phyloP scores from a whole-genome alignment of 2,888 invertebrate species.

The Nudaria mundana region DNA sequence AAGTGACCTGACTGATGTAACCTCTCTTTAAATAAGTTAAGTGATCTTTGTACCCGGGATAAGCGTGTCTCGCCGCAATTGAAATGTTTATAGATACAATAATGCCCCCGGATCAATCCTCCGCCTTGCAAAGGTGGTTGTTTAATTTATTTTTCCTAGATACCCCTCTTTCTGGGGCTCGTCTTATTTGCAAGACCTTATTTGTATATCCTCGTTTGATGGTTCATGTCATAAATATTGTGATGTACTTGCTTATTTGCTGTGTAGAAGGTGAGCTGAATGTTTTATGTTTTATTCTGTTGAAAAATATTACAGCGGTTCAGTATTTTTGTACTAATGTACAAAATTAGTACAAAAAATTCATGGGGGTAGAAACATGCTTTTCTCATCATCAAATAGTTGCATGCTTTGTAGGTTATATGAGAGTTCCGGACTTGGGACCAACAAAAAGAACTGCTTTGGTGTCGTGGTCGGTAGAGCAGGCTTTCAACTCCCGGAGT shows the following conservation, averaged over 20 bases:
- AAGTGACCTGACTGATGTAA: too few relatives aligned
- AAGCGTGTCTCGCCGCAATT: slow-evolving; percentile 54
- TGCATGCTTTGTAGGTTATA: too few relatives aligned
- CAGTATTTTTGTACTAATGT: slow-evolving; percentile 2
- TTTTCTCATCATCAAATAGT: too few relatives aligned
- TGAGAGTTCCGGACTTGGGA: too few relatives aligned
- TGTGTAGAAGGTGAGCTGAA: not conserved
- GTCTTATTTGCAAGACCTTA: slow-evolving; percentile 35
- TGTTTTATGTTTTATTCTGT: too few relatives aligned
- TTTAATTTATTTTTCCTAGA: slow-evolving; percentile 70
- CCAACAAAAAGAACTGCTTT: too few relatives aligned
- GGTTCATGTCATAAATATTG: slow-evolving; percentile 26
- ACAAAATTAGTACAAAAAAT: too few relatives aligned
- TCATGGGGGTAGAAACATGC: too few relatives aligned
- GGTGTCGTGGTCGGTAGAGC: too few relatives aligned
- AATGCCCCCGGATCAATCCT: slow-evolving; percentile 70
- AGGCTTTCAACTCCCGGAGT: too few relatives aligned
- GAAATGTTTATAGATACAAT: slow-evolving; percentile 77
- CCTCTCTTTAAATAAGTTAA: slow-evolving; percentile 8
- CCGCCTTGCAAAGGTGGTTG: slow-evolving; percentile 44
- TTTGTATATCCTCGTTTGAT: slow-evolving; percentile 27
- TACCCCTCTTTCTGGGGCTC: slow-evolving; percentile 24
- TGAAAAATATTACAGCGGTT: too few relatives aligned
- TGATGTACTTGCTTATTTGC: slow-evolving; percentile 21
- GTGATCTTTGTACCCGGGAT: slow-evolving; percentile 38